Evolutionary conservation across 1,140 invertebrate genomes (phyloP), one percentile per base, ranked within the genome.

Genomic region (Apis florea): DNA sequence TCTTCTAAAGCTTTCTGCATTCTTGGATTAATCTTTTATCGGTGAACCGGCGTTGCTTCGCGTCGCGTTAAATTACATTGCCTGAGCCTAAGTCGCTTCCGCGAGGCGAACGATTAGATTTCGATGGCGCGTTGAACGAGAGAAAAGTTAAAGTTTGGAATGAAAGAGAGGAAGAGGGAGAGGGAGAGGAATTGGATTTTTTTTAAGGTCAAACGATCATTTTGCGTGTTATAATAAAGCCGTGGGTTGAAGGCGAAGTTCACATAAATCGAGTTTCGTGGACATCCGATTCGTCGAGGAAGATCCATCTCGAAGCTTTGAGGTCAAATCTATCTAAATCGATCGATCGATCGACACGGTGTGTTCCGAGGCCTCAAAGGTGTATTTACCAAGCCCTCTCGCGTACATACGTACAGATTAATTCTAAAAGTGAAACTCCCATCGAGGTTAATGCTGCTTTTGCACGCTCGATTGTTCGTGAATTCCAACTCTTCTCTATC

Each of bases 301-400:
- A 31, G 78, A 77, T 81, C 49, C 63, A 67, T 77, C 51, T 26
- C 51, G 70, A 66, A 69, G 67, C 59, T 40, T 66, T 78, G 63
- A 83, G 68, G 83, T 83, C 72, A 81, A 64, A 88, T 63, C 75
- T 58, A 75, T 87, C 31, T 40, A 84, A 87, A 87, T 87, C 79
- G 78, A 85, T 85, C 82, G 78, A 85, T 85, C 82, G 79, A 85
- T 87, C 66, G 83, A 64, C 51, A 56, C 58, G 79, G 56, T 51
- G 67, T 49, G 74, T 83, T 66, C 53, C 47, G 71, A 73, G 69
- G 84, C 24, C 74, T 64, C 53, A 21, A 24, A 68, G 24, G 63
- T 47, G 77, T 82, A 59, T 56, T 72, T 63, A 40, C 31, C 53
- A 26, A 58, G 53, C n/a, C 71, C 53, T 54, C 19, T 63, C n/a